Conservation (phyloP, 2,888 invertebrate genomes). For the Lepidonotus clava region DNA sequence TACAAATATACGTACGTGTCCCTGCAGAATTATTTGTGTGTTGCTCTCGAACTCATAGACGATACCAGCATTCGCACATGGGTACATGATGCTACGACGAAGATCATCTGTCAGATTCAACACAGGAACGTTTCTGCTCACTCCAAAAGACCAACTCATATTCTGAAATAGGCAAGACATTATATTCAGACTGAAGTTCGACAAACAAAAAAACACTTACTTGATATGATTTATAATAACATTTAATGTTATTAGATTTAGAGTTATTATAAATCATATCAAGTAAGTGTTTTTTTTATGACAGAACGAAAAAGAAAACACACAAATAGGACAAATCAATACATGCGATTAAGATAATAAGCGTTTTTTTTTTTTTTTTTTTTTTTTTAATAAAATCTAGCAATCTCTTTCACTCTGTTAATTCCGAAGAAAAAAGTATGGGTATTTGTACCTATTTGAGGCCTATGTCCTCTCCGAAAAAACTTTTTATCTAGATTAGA, state of each 20-base stretch:
- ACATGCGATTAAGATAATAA: too few species aligned
- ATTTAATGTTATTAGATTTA: not conserved
- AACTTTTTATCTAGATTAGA: too few species aligned
- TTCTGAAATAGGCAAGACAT: slow-evolving; percentile 56
- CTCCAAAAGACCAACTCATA: slow-evolving; percentile 84
- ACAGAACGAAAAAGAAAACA: too few species aligned
- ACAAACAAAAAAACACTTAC: not conserved
- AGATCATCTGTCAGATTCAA: slow-evolving; percentile 84
- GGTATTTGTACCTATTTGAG: too few species aligned
- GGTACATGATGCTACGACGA: slow-evolving; percentile 84
- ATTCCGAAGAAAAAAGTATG: too few species aligned
- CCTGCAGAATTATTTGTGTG: slow-evolving; percentile 85
- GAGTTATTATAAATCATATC: too few species aligned
- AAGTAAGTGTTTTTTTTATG: too few species aligned
- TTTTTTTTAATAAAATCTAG: too few species aligned
- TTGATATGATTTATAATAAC: not conserved
- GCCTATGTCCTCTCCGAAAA: too few species aligned
- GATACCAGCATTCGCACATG: slow-evolving; percentile 85
- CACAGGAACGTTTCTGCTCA: slow-evolving; percentile 84
- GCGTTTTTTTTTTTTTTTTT: too few species aligned
- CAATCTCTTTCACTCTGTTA: too few species aligned
- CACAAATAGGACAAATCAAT: too few species aligned
- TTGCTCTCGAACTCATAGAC: slow-evolving; percentile 85
- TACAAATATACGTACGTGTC: slow-evolving; percentile 85
- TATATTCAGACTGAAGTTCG: not conserved